phyloP scores from a whole-genome alignment of 2,113 vertebrate genomes.

The Leucosticte australis region DNA sequence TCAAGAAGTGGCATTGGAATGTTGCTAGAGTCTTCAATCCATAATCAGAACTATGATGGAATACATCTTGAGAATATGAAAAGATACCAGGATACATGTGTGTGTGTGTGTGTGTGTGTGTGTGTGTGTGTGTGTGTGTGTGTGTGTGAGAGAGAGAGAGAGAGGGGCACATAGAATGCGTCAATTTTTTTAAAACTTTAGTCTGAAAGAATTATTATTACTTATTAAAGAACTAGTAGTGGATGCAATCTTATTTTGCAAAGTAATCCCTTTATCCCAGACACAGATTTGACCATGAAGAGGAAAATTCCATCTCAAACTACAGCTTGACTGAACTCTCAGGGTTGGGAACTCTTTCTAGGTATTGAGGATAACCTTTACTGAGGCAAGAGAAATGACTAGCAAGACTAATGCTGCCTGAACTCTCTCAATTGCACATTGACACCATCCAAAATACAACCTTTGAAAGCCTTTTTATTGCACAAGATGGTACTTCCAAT shows the following conservation, averaged over 20 bases:
- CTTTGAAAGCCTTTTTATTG: background rate
- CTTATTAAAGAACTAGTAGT: background rate
- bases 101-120: no score
- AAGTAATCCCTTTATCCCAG: background rate
- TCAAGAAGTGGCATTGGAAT: background rate
- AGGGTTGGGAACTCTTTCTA: background rate
- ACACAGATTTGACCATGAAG: background rate
- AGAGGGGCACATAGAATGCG: background rate
- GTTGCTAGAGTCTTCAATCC: background rate
- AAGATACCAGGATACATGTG: background rate
- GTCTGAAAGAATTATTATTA: background rate
- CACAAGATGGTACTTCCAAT: background rate
- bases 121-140: fast-evolving
- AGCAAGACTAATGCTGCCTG: background rate
- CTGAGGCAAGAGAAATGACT: background rate
- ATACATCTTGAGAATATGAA: background rate
- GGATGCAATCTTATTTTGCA: background rate
- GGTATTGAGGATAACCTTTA: background rate
- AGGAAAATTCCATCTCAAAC: background rate
- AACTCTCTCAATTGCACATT: background rate
- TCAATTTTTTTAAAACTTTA: background rate
- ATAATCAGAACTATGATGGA: background rate
- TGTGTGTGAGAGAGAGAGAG: no score
- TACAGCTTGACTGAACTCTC: fast-evolving
- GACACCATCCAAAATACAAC: background rate